Evolutionary conservation across 2,797 vertebrate species (phyloP).

Genomic region (Lacerta viridis): DNA sequence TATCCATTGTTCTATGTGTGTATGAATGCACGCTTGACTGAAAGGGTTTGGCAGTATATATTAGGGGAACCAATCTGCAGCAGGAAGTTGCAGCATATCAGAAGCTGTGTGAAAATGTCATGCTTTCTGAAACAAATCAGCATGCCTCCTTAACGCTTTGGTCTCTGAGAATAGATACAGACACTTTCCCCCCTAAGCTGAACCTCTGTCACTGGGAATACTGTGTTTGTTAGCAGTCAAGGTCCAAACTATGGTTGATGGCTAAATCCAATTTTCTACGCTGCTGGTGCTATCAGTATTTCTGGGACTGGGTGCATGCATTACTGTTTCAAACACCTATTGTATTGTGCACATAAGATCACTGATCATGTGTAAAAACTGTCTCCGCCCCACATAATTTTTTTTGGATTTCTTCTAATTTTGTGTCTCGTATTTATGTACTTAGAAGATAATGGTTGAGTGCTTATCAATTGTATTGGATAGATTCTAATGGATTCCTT

Average conservation of each 20-base stretch:
- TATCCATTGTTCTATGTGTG: not conserved
- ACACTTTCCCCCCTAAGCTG: not conserved
- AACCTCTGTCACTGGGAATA: not conserved
- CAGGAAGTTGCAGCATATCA: not conserved
- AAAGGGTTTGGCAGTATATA: not conserved
- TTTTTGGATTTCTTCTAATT: not conserved
- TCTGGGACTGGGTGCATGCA: not conserved
- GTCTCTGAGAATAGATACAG: not conserved
- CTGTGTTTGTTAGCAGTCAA: not conserved
- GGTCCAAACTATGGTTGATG: not conserved
- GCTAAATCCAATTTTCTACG: not conserved
- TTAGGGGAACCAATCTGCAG: not conserved
- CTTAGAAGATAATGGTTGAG: not conserved
- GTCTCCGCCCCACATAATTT: not conserved
- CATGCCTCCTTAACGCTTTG: not conserved
- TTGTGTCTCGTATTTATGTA: not conserved
- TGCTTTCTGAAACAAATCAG: not conserved
- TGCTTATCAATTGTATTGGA: not conserved
- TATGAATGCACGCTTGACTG: not conserved
- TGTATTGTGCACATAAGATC: not conserved
- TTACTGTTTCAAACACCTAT: not conserved
- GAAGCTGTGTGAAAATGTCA: not conserved
- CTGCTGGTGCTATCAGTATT: not conserved
- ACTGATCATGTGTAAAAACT: not conserved
- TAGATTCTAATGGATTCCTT: conserved; percentile 7